Percentiles rank a stretch among this genome's conserved stretches.
Evolutionary conservation across 2,113 vertebrate genomes (phyloP).

Genomic region (Lepus timidus): DNA sequence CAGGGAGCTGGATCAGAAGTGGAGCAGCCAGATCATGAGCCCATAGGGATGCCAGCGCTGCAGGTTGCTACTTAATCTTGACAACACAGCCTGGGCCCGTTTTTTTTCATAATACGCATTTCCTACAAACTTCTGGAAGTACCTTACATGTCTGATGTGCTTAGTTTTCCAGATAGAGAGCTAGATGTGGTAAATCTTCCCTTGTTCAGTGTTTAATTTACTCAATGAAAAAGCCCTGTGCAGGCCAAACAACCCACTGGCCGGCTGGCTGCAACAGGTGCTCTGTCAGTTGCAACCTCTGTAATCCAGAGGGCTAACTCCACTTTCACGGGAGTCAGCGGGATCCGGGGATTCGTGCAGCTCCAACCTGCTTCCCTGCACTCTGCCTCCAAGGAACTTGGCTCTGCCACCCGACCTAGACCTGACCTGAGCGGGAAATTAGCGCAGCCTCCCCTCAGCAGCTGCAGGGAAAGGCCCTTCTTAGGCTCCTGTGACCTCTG

Average conservation of each 20-base stretch:
- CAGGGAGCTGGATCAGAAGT: too few relatives aligned
- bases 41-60: too few relatives aligned
- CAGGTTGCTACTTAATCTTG: too few relatives aligned
- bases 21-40: too few relatives aligned
- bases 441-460: neutral
- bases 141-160: neutral
- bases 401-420: neutral
- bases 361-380: neutral
- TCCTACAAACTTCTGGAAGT: too few relatives aligned
- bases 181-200: neutral
- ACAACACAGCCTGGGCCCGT: too few relatives aligned
- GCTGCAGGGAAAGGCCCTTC: constrained; percentile 66
- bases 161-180: constrained; percentile 12
- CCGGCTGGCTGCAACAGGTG: constrained; percentile 42
- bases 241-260: neutral
- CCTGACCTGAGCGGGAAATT: neutral
- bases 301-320: neutral
- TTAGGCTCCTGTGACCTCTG: constrained; percentile 69
- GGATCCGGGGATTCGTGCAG: neutral
- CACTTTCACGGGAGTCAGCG: neutral
- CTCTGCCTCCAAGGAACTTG: neutral
- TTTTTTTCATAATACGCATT: too few relatives aligned
- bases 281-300: neutral
- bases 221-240: neutral
- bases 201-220: neutral